A percentile compares a stretch with the other conserved stretches of the same genome.
Evolutionary conservation across 2,113 vertebrate genomes (phyloP).

Genomic region (Psettodes erumei): DNA sequence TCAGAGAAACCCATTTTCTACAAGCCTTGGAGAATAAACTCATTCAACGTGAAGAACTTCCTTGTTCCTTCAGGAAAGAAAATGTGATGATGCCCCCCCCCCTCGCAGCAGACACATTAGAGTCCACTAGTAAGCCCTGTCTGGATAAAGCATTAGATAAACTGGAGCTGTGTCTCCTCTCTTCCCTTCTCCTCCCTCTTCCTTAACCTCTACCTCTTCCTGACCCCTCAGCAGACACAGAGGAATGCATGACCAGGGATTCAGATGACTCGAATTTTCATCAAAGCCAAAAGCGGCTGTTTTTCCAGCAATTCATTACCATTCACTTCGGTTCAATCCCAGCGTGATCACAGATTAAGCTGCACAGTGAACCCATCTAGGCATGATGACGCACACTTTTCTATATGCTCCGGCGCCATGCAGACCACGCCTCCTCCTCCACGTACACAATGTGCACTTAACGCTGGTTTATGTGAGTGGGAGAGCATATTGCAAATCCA

Average conservation of each 20-base stretch:
- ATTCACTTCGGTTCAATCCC: conserved; percentile 30
- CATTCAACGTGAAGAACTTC: not conserved
- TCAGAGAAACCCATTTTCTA: not conserved
- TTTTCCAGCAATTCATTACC: conserved; percentile 31
- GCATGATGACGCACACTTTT: not conserved
- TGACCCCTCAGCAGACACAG: conserved; percentile 56
- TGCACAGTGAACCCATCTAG: conserved; percentile 19
- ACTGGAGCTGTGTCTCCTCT: conserved; percentile 48
- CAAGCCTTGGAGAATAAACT: not conserved
- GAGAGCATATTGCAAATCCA: conserved; percentile 40
- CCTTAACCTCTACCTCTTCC: conserved; percentile 47
- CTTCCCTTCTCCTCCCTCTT: not conserved
- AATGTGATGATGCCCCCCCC: not conserved
- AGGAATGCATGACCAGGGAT: conserved; percentile 69
- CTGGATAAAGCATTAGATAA: conserved; percentile 71
- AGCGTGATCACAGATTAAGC: conserved; percentile 19
- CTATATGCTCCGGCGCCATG: not conserved
- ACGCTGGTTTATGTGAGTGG: not conserved
- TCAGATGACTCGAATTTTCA: conserved; percentile 54
- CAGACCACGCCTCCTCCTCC: not conserved
- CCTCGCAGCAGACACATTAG: conserved; percentile 46
- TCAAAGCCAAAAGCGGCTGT: conserved; percentile 28
- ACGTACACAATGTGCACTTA: not conserved
- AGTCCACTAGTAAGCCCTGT: conserved; percentile 57
- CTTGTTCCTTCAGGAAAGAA: not conserved